phyloP scores from a whole-genome alignment of 2,888 invertebrate species.

The Polia nebulosa region DNA sequence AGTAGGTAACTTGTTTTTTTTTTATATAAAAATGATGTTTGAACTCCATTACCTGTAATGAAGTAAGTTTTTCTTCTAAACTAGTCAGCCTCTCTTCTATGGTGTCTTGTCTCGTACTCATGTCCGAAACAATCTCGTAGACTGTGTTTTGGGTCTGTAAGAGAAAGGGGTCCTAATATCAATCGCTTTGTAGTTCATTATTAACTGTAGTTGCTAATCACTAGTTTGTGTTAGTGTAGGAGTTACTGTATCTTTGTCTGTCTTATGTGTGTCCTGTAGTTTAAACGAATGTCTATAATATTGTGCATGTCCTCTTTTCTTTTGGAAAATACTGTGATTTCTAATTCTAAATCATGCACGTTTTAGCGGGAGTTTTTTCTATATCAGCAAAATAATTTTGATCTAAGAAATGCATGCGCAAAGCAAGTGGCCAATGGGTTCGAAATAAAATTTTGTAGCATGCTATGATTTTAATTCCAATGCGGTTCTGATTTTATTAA shows the following conservation, averaged over 20 bases:
- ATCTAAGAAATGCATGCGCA: conserved; percentile 68
- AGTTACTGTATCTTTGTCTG: conserved; percentile 62
- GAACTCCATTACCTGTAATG: conserved; percentile 93
- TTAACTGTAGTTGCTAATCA: conserved; percentile 80
- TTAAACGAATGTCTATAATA: conserved; percentile 45
- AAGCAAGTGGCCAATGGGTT: conserved; percentile 72
- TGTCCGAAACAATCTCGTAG: conserved; percentile 99
- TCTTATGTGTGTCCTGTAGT: conserved; percentile 59
- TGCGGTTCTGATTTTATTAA: conserved; percentile 11
- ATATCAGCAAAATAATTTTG: conserved; percentile 46
- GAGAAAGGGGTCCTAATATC: conserved; percentile 91
- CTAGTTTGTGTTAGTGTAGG: conserved; percentile 76
- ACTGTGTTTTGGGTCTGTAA: conserved; percentile 99
- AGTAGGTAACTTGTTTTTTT: too few species aligned
- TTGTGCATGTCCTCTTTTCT: conserved; percentile 58
- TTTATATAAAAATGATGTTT: too few species aligned
- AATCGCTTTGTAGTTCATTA: conserved; percentile 88
- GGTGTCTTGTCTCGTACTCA: conserved; percentile 98
- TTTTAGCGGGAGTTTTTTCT: conserved; percentile 32
- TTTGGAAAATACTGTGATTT: conserved; percentile 57
- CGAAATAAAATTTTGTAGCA: conserved; percentile 55
- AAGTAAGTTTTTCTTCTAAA: conserved; percentile 97
- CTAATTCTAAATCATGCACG: conserved; percentile 62
- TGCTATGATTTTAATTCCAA: conserved; percentile 50
- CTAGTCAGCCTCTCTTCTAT: conserved; percentile 98